These are phyloP conservation scores for Pluvianellus socialis DNA, from an alignment of 2,113 vertebrate genomes.

Conservation along the genomic window DNA sequence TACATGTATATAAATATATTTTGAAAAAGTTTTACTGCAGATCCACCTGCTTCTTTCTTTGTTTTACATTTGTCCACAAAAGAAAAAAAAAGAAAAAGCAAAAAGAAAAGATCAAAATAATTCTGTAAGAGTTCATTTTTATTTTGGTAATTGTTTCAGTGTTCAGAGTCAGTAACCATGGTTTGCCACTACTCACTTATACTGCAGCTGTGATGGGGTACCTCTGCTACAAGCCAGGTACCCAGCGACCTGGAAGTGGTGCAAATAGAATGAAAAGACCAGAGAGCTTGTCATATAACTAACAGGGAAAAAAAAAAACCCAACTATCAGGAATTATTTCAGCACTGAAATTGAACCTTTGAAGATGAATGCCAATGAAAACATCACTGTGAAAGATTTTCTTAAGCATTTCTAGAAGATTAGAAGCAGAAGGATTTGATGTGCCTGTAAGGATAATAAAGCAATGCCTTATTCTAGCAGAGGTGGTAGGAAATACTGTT, in stretches of 20 bases:
- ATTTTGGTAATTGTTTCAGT: not conserved
- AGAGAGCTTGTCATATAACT: not conserved
- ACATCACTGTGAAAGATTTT: not conserved
- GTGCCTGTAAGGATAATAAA: not conserved
- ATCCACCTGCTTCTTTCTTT: not conserved
- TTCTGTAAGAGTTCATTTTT: not conserved
- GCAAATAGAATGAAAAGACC: not conserved
- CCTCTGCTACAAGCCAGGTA: not conserved
- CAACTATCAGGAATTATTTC: not conserved
- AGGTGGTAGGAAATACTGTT: not conserved
- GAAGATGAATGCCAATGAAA: slow-evolving; percentile 19
- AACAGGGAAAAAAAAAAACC: not conserved
- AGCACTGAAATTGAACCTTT: not conserved
- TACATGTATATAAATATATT: not conserved
- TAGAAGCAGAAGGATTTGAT: slow-evolving; percentile 24
- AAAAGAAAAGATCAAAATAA: not conserved
- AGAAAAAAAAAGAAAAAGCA: not conserved
- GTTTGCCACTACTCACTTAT: not conserved
- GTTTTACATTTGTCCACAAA: not conserved
- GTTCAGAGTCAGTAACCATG: not conserved
- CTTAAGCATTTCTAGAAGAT: not conserved
- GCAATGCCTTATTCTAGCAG: not conserved
- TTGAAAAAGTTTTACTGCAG: not conserved
- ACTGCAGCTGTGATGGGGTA: not conserved
- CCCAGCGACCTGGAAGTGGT: not conserved